Evolutionary conservation across 2,113 vertebrate genomes (phyloP), one percentile per base, ranked within the genome.

Genomic region (Cyphomyrus plagiostoma): DNA sequence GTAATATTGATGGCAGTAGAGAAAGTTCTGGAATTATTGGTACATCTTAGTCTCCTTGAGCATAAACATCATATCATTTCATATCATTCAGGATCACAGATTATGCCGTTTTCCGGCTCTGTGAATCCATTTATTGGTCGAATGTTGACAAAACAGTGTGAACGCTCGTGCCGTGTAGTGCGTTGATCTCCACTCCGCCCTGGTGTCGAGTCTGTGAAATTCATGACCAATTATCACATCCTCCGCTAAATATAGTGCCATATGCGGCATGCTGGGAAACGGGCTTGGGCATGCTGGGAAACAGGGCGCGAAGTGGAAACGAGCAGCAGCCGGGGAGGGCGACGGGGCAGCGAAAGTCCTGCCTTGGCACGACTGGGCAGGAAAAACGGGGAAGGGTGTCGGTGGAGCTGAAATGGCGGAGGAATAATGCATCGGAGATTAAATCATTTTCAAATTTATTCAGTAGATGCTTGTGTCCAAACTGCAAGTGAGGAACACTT

Each of bases 171-270:
- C 45, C 10, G 8, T 48, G 19, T 84, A 84, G 9, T 46, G 45
- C 45, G 7, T 10, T 48, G 21, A 45, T 84, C 42, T 84, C 45
- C 39, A 3, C 39, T 23, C 10, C 39, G 39, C 45, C 39, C 82
- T n/a, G 19, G 45, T 84, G 80, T 84, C 48, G 80, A 48, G 42
- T 21, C 26, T 52, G 23, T 86, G 49, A 86, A 52, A 19, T 49
- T 49, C 85, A 86, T n/a, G 21, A 26, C 26, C 49, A 87, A 53
- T 87, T 87, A 53, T 87, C 49, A 87, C 85, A 53, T 87, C 49
- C 30, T 30, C n/a, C 2, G 17, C 85, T 87, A 56, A 87, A 52
- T 30, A 53, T 30, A 87, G 50, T 13, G 15, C 10, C 30, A 53
- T 87, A 26, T 87, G 85, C 48, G 49, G 48, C 26, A 39, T 87